Conservation (phyloP, 1,140 invertebrate genomes). For the Drosophila bocqueti region DNA sequence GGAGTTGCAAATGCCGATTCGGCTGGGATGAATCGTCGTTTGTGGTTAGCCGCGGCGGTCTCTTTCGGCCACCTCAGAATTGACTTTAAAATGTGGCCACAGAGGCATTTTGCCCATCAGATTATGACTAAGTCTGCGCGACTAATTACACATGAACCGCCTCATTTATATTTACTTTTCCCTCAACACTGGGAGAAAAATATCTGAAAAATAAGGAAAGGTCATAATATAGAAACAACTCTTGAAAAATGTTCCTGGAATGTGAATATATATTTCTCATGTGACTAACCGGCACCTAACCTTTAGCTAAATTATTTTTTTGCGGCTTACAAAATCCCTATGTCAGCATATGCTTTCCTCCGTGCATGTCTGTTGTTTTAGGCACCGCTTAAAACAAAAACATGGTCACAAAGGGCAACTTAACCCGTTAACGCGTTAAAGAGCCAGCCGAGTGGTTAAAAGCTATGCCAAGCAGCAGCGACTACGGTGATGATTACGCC, state of each 20-base stretch:
- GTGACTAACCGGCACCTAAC: not conserved
- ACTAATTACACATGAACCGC: constrained; percentile 68
- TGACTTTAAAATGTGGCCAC: constrained; percentile 72
- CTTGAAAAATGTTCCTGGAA: no score
- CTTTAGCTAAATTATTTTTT: not conserved
- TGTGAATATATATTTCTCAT: not conserved
- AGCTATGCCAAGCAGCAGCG: constrained; percentile 55
- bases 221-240: no score
- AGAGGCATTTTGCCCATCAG: constrained; percentile 24
- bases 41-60: constrained; percentile 30
- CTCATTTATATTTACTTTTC: not conserved
- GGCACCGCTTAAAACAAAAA: constrained; percentile 54
- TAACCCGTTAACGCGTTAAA: constrained; percentile 81
- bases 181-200: constrained; percentile 3
- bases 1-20: constrained; percentile 43
- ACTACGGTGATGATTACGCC: constrained; percentile 3
- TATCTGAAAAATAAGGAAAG: no score
- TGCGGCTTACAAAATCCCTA: not conserved
- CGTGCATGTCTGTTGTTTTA: constrained; percentile 45
- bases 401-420: constrained; percentile 71
- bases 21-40: constrained; percentile 32
- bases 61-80: constrained; percentile 54
- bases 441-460: constrained; percentile 80
- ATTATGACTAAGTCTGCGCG: constrained; percentile 33
- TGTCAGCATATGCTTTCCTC: not conserved